Conservation (phyloP, 1,140 invertebrate genomes). For the Periplaneta americana region DNA sequence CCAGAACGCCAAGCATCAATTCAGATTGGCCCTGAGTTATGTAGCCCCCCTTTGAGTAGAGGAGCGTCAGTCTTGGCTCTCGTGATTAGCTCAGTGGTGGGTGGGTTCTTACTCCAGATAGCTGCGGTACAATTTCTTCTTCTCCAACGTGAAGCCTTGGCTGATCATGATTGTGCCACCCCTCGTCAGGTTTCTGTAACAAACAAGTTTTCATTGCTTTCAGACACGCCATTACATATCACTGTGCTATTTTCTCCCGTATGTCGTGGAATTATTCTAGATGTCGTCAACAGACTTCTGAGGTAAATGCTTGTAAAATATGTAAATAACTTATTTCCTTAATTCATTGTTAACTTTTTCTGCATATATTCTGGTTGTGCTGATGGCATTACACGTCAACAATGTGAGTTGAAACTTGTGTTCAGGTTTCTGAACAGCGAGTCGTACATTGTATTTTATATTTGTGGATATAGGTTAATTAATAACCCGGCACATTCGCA, state of each 20-base stretch:
- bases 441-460: too few species aligned
- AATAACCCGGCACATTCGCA: too few species aligned
- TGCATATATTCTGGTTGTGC: too few species aligned
- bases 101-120: constrained; percentile 39
- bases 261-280: background rate
- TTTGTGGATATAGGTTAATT: too few species aligned
- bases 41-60: too few species aligned
- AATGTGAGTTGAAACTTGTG: too few species aligned
- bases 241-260: background rate
- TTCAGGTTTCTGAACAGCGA: too few species aligned
- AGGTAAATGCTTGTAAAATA: too few species aligned
- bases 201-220: background rate
- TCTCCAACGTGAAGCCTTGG: constrained; percentile 73
- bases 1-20: background rate
- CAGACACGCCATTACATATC: background rate
- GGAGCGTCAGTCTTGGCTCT: constrained; percentile 10
- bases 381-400: too few species aligned
- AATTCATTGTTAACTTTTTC: too few species aligned
- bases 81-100: background rate
- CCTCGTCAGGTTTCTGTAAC: constrained; percentile 68
- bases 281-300: too few species aligned
- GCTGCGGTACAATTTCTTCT: constrained; percentile 80
- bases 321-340: too few species aligned
- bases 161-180: constrained; percentile 79
- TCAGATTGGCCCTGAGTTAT: background rate